Evolutionary conservation across 2,113 vertebrate species (phyloP), one percentile per base, ranked within the genome.

Genomic region (Alces alces): DNA sequence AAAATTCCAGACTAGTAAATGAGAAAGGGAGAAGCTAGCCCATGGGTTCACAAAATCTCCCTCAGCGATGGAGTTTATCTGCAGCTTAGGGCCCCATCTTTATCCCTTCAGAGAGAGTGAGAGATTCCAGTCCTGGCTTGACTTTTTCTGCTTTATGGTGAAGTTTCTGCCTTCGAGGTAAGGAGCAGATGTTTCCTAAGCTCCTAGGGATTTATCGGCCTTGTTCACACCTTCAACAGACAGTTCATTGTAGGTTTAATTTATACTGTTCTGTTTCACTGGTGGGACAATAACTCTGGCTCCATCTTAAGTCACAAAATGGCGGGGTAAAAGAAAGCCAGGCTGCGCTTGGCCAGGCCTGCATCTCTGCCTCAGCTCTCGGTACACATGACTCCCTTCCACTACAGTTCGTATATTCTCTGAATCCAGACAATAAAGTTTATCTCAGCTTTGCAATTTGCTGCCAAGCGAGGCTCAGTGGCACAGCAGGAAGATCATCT

Each of bases 171-270:
- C 98, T 98, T 89, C 58, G 19, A 97, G 97, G 98, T n/a, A 97
- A 96, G 84, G 97, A 98, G 97, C 98, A 99, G 98, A 98, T 98
- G 98, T 98, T 98, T 98, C 97, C 91, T 98, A 97, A 94, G 91
- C 97, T 98, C 98, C 93, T 61, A 97, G 98, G 98, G 98, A 98
- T 98, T 95, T 50, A 25, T 98, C 98, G 16, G 96, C 4, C 15
- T 95, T 98, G 97, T 98, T 98, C 98, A 98, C 98, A 98, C 98
- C 98, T 98, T 97, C 97, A 87, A 97, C 97, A 98, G 96, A 97
- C 97, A 98, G 98, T 96, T 98, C 98, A 94, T 94, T 95, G 89
- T 76, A 93, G 92, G 61, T 98, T 97, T 93, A 96, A 97, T 98
- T 98, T 98, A 97, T 97, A 88, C 19, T 19, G 17, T 25, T 84